Evolutionary conservation across 92 coral and sea anemone genomes (phyloP), one percentile per base, ranked within the genome.

Genomic region (Porites evermanni): DNA sequence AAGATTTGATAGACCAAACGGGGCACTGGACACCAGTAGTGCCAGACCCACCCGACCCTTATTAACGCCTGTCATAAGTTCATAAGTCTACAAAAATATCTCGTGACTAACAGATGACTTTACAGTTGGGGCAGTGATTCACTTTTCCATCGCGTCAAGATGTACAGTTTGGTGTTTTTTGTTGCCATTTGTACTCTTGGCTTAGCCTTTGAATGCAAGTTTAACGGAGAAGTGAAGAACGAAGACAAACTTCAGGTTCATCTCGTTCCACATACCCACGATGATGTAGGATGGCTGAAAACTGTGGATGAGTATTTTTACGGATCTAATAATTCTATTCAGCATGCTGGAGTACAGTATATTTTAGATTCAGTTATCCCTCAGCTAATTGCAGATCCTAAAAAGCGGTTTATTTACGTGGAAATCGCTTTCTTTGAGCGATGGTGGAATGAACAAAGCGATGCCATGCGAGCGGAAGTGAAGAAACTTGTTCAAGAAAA

Each of bases 391-490:
- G 95, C 94, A 11, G 91, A 93, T 72, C 95, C 92, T 4, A 64
- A 29, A 1, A 97, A 89, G 74, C 92, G 89, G 53, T 97, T 97
- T 70, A 95, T 97, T 78, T 97, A 97, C 91, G 99, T 97, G 13
- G 98, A 96, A 72, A 96, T 94, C 9, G 98, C 98, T 17, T 96
- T 96, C 75, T 96, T 96, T 80, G 91, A 95, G 80, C 91, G 99
- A 21, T 94, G 98, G 98, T 94, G 98, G 98, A 89, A 91, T 70
- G 91, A 94, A 68, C 98, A 96, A 89, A 75, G 74, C 75, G 79
- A 75, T 7, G 71, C 61, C 21, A 91, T 92, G 93, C 80, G 80
- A 66, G 90, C 44, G 76, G 88, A 79, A 75, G 98, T 96, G 51
- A 94, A 87, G 78, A 91, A 88, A 23, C 89, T 96, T 47, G 98